Evolutionary conservation across 2,797 vertebrate species (phyloP), one percentile per base, ranked within the genome.

Genomic region (Leuciscus waleckii): DNA sequence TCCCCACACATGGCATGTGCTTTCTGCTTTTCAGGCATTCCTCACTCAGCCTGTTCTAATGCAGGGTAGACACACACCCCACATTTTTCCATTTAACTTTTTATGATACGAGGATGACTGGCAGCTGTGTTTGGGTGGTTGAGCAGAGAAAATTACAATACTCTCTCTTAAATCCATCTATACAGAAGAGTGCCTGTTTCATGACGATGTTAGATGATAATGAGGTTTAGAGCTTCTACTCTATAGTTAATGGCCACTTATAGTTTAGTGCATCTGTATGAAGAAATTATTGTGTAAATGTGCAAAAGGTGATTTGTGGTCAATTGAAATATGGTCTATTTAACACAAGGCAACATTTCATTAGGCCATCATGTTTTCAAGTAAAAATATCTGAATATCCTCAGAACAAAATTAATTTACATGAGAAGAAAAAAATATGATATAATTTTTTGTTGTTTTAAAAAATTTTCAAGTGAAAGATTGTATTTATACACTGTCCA

Each of bases 11-110:
- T 79, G 61, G 46, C 46, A 51, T 79, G 32, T 29, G 61, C 49
- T 77, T 86, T 85, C 68, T 80, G 84, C 75, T 81, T 84, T 86
- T 37, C 78, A 43, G 81, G 7, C 81, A 56, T 73, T 67, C 77
- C 32, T 74, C 76, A 76, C 56, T 83, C 67, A 10, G 13, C 39
- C 54, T 46, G 63, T 71, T 63, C 19, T 51, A 26, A 70, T 32
- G 63, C 21, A 23, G 63, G n/a, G 7, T 29, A 65, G 29, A 54
- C 3, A 26, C 46, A 79, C 43, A 49, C 35, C 70, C 26, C 32
- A 67, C 68, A 49, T 54, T 80, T 67, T 79, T 73, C 76, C 68
- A 54, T 37, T 56, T 79, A 69, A 74, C 68, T 79, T 67, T 83
- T 83, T 83, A 84, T 78, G 74, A 77, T 46, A 35, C 0, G 58